These are phyloP conservation scores for Cinara cedri DNA, from an alignment of 2,888 invertebrate species.

Conservation along the genomic window DNA sequence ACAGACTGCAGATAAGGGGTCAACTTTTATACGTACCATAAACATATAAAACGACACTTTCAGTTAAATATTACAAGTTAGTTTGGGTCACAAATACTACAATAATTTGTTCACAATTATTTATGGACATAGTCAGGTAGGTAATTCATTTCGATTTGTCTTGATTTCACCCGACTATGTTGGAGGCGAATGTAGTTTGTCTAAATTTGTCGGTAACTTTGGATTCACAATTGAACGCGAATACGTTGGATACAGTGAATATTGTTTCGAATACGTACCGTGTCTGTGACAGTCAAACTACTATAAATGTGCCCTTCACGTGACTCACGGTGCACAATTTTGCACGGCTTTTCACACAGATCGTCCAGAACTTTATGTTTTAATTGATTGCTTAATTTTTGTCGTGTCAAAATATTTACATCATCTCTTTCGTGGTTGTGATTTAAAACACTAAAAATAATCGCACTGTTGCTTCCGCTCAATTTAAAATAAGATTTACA, in stretches of 20 bases:
- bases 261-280: background rate
- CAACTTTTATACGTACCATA: too few relatives aligned
- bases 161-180: too few relatives aligned
- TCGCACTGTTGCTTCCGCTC: background rate
- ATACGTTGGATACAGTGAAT: too few relatives aligned
- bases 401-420: background rate
- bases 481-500: constrained; percentile 4
- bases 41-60: too few relatives aligned
- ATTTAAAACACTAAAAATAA: constrained; percentile 5
- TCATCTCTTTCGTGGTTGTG: background rate
- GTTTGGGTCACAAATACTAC: too few relatives aligned
- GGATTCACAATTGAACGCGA: background rate
- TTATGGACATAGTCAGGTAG: too few relatives aligned
- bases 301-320: background rate
- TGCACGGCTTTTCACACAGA: background rate
- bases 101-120: too few relatives aligned
- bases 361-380: background rate
- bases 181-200: background rate
- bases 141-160: too few relatives aligned
- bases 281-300: background rate
- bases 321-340: background rate
- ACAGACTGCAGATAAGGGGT: too few relatives aligned
- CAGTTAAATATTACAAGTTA: too few relatives aligned
- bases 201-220: background rate
- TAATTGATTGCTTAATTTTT: background rate